Base-by-base conservation (phyloP, 2,797 vertebrate species). In the Kryptopterus vitreolus region DNA sequence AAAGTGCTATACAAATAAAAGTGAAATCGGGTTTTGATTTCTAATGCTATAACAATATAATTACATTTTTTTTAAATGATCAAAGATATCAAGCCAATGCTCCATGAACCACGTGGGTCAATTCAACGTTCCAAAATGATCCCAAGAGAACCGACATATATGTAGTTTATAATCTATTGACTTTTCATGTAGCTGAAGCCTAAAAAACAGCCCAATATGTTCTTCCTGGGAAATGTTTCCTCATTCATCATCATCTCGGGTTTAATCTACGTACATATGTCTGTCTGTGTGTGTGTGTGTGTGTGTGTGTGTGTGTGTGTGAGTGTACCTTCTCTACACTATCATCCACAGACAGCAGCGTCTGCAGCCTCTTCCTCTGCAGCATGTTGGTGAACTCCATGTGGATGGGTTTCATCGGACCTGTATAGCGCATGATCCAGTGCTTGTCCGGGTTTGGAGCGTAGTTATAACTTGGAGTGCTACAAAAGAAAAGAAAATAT, bases 361-460 rank as follows among this genome's bases (percentile, higher is more conserved):
- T 99, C 87, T 99, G 97, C 81, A 98, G 94, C 0, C 97, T 93
- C 77, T 96, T 97, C 82, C 96, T 93, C 92, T 99, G 97, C 2
- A 99, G 92, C 93, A 98, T 89, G 91, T 99, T 99, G 84, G 97
- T 99, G 93, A 99, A 99, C 86, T 99, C 94, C 97, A 99, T 99
- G 92, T 99, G 97, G 84, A 99, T 96, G 43, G 97, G 97, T 83
- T 93, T 96, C 97, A 99, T 98, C 79, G 97, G 88, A 20, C 97
- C 97, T 0, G 96, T 99, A 90, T 99, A 99, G 8, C 97, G 94
- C 96, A 98, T 96, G 90, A 99, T 98, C 97, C 97, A 99, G 88
- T 99, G 97, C 86, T 99, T 99, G 92, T 99, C 97, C 0, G 92
- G 95, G 91, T 97, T 99, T 1, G 97, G 97, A 0, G 97, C 97